These are phyloP conservation scores for Marisa cornuarietis DNA, from an alignment of 1,140 invertebrate genomes.

Conservation along the genomic window DNA sequence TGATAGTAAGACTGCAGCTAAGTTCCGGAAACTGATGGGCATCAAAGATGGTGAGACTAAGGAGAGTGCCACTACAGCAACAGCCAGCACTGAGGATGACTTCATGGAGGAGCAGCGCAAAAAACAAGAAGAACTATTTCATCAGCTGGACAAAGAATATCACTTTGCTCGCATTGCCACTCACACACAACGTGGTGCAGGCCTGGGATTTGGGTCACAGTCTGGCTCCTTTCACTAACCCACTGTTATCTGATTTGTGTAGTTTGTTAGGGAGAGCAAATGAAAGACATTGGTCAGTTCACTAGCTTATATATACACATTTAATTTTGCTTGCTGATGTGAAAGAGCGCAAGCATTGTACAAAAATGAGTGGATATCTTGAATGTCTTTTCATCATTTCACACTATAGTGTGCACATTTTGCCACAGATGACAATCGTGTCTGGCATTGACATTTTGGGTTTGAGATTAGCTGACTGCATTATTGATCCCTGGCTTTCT, in stretches of 20 bases:
- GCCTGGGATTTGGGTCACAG: constrained; percentile 78
- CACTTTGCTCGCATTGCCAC: constrained; percentile 92
- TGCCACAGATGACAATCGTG: no score
- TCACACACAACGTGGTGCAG: constrained; percentile 91
- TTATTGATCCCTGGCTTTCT: no score
- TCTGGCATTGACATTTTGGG: no score
- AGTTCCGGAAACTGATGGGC: constrained; percentile 95
- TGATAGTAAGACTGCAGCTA: constrained; percentile 90
- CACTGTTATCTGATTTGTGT: not conserved
- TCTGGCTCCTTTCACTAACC: constrained; percentile 3
- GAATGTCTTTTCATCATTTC: no score
- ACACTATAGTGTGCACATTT: no score
- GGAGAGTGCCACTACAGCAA: constrained; percentile 2
- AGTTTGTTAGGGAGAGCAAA: not conserved
- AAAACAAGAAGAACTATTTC: constrained; percentile 91
- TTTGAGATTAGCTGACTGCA: no score
- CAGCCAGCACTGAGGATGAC: constrained; percentile 62
- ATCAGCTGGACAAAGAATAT: constrained; percentile 92
- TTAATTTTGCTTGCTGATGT: no score
- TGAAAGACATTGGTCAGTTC: no score
- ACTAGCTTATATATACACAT: no score
- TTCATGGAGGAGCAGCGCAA: constrained; percentile 53
- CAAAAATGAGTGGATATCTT: no score
- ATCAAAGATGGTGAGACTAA: constrained; percentile 76
- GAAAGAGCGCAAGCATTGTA: no score